phyloP scores from a whole-genome alignment of 2,888 invertebrate genomes.

The Deilephila porcellus region DNA sequence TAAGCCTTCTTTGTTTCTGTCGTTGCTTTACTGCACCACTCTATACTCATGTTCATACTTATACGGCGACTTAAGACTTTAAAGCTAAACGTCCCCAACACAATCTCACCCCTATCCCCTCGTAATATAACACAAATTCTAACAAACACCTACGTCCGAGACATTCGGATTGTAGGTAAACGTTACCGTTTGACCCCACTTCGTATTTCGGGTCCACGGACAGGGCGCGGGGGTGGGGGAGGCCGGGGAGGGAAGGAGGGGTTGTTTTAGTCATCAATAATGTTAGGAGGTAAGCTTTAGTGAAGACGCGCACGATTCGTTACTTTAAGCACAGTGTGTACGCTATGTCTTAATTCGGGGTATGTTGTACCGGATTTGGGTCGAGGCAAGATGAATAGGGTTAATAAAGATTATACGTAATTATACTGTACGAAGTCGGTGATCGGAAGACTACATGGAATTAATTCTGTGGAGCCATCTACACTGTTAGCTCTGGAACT shows the following conservation, averaged over 20 bases:
- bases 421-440: not conserved
- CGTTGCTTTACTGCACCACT: slow-evolving; percentile 30
- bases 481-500: too few relatives aligned
- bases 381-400: slow-evolving; percentile 16
- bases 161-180: slow-evolving; percentile 57
- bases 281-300: slow-evolving; percentile 77
- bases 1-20: not conserved
- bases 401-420: not conserved
- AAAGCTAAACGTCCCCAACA: slow-evolving; percentile 34
- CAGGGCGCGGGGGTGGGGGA: slow-evolving; percentile 47
- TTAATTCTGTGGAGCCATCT: too few relatives aligned
- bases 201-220: slow-evolving; percentile 71
- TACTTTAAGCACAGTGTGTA: slow-evolving; percentile 45
- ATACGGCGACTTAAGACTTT: slow-evolving; percentile 53
- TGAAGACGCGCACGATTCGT: slow-evolving; percentile 65
- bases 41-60: slow-evolving; percentile 35
- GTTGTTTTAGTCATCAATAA: slow-evolving; percentile 82
- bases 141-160: slow-evolving; percentile 31
- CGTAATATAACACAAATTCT: slow-evolving; percentile 31
- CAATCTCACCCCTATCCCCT: slow-evolving; percentile 42
- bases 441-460: too few relatives aligned
- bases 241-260: slow-evolving; percentile 45
- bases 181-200: slow-evolving; percentile 82
- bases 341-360: slow-evolving; percentile 6
- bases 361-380: slow-evolving; percentile 38